These are phyloP conservation scores for Drosophila orena DNA, from an alignment of 1,140 invertebrate species.

Conservation along the genomic window DNA sequence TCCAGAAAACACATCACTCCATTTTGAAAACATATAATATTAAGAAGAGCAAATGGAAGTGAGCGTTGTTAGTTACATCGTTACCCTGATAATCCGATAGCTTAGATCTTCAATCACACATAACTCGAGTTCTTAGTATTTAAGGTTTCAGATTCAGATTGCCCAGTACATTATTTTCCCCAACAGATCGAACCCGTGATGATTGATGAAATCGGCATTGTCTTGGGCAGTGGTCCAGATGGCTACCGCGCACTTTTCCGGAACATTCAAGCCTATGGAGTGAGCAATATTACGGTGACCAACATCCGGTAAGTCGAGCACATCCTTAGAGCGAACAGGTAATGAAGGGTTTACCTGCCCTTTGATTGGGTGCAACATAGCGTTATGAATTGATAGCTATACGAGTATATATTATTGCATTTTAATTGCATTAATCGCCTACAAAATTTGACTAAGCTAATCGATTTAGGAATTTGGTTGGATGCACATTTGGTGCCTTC, in stretches of 20 bases:
- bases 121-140: too few relatives aligned
- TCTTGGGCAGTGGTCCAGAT: conserved; percentile 90
- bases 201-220: conserved; percentile 92
- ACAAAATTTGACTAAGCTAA: neutral
- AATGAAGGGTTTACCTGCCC: too few relatives aligned
- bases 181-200: conserved; percentile 89
- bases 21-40: too few relatives aligned
- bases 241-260: conserved; percentile 92
- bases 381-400: too few relatives aligned
- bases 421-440: too few relatives aligned
- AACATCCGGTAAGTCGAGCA: conserved; percentile 87
- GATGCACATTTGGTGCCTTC: neutral
- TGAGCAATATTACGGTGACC: conserved; percentile 91
- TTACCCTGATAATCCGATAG: too few relatives aligned
- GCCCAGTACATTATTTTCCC: neutral
- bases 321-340: neutral
- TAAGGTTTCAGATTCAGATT: too few relatives aligned
- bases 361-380: too few relatives aligned
- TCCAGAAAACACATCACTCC: too few relatives aligned
- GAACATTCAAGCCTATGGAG: conserved; percentile 91
- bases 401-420: too few relatives aligned
- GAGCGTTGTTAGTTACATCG: neutral
- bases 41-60: too few relatives aligned
- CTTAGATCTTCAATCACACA: too few relatives aligned
- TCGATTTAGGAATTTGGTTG: neutral